Conservation (phyloP, 2,113 vertebrate genomes). For the Pandion haliaetus region DNA sequence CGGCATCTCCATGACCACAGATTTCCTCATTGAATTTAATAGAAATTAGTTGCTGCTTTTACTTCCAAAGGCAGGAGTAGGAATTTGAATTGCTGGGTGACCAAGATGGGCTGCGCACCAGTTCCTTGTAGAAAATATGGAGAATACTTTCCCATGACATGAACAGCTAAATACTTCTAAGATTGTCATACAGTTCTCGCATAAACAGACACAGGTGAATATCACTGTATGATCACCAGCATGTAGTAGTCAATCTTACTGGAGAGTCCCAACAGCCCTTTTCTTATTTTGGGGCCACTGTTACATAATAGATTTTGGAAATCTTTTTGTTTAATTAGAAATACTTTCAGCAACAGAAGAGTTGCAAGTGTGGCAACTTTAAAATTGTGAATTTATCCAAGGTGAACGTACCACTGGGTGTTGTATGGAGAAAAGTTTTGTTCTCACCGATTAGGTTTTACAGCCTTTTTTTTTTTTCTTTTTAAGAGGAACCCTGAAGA, state of each 20-base stretch:
- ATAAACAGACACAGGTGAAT: not conserved
- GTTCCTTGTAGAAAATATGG: not conserved
- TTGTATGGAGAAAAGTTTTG: not conserved
- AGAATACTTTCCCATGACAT: not conserved
- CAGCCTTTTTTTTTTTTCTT: not conserved
- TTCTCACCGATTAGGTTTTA: not conserved
- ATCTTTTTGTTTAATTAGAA: not conserved
- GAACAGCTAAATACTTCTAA: not conserved
- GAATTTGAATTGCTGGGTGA: not conserved
- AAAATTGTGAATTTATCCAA: not conserved
- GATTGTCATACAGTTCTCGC: accelerated
- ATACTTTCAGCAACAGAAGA: not conserved
- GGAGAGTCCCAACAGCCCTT: not conserved
- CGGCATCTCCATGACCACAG: not conserved
- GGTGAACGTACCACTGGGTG: not conserved
- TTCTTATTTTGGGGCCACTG: not conserved
- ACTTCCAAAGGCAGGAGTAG: not conserved
- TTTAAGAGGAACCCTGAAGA: not conserved
- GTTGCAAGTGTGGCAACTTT: accelerated
- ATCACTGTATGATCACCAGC: not conserved
- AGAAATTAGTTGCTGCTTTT: not conserved
- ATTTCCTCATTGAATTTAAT: not conserved
- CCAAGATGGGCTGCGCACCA: not conserved
- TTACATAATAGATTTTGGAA: not conserved
- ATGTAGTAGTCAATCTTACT: accelerated